A percentile compares a stretch with the other conserved stretches of the same genome.
Evolutionary conservation across 2,797 vertebrate genomes (phyloP).

Genomic region (Gymnodraco acuticeps): DNA sequence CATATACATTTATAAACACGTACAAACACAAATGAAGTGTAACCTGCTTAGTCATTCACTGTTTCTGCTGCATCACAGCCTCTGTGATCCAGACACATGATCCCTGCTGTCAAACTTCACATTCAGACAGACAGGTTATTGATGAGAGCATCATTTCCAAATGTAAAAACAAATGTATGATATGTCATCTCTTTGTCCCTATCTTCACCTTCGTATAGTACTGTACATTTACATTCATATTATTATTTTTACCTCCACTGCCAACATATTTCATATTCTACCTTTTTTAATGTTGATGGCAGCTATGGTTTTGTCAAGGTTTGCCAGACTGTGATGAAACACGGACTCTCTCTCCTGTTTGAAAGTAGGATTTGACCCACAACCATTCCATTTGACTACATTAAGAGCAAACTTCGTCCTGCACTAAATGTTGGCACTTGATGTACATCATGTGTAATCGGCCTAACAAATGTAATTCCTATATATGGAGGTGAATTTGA

Average conservation of each 20-base stretch:
- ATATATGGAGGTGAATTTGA: too few relatives aligned
- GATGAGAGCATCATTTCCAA: slow-evolving; percentile 5
- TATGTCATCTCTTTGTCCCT: slow-evolving; percentile 13
- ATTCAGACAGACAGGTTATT: not conserved
- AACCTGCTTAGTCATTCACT: not conserved
- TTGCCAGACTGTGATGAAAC: not conserved
- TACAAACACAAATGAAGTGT: too few relatives aligned
- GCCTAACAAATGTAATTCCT: too few relatives aligned
- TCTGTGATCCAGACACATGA: slow-evolving; percentile 15
- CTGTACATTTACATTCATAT: not conserved
- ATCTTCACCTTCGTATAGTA: not conserved
- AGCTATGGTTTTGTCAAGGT: not conserved
- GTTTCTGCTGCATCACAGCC: slow-evolving; percentile 39
- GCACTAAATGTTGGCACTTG: not conserved
- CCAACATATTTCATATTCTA: not conserved
- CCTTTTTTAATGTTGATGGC: not conserved
- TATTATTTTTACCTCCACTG: not conserved
- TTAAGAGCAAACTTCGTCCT: not conserved
- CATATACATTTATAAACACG: not conserved
- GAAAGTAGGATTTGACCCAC: not conserved
- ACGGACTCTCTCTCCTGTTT: not conserved
- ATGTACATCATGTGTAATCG: not conserved
- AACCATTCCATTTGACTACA: not conserved
- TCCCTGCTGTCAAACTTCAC: slow-evolving; percentile 11
- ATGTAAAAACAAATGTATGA: not conserved